Conservation (phyloP, 2,888 invertebrate genomes). For the Eupithecia dodoneata region DNA sequence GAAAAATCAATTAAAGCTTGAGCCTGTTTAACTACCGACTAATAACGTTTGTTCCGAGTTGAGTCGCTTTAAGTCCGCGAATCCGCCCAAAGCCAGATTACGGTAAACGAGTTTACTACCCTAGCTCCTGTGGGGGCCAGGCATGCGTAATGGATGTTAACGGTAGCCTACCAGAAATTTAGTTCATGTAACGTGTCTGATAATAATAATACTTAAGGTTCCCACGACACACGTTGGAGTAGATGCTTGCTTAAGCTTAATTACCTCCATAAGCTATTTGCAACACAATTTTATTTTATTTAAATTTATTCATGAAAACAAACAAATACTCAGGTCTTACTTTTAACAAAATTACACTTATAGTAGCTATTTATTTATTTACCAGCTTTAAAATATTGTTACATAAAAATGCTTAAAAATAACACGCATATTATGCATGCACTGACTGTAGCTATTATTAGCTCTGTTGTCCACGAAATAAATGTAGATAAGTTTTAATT, state of each 20-base stretch:
- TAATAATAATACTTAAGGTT: background rate
- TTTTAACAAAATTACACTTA: too few species aligned
- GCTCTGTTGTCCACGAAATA: too few species aligned
- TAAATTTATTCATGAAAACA: too few species aligned
- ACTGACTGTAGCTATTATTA: too few species aligned
- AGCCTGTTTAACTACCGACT: constrained; percentile 13
- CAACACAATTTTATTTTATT: too few species aligned
- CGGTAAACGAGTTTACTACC: constrained; percentile 21
- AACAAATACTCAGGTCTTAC: too few species aligned
- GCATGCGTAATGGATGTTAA: background rate
- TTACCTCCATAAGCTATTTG: too few species aligned
- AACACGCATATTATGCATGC: too few species aligned
- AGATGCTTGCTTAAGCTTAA: background rate
- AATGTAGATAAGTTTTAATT: too few species aligned
- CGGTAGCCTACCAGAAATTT: background rate
- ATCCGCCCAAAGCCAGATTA: constrained; percentile 24
- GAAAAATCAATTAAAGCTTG: constrained; percentile 6
- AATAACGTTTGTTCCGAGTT: constrained; percentile 11
- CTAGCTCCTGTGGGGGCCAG: constrained; percentile 1
- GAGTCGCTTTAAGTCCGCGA: constrained; percentile 13
- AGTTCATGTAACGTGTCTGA: background rate
- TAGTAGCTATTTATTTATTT: too few species aligned
- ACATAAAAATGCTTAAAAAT: too few species aligned
- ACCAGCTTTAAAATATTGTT: too few species aligned
- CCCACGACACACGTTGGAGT: background rate